phyloP scores from a whole-genome alignment of 2,113 vertebrate genomes.

The Benthochromis sp. region DNA sequence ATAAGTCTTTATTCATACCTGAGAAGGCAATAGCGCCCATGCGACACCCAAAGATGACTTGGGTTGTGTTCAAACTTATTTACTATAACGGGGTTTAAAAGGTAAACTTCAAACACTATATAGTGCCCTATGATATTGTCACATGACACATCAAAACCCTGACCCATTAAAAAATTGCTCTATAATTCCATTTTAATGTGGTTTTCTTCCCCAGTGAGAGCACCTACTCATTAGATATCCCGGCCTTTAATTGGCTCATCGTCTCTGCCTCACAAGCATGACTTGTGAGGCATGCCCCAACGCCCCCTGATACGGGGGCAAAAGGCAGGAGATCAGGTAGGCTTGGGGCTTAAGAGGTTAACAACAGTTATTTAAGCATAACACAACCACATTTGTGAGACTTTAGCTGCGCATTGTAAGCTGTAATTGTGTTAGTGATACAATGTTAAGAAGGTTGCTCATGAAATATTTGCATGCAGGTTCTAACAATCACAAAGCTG shows the following conservation, averaged over 20 bases:
- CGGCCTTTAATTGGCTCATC: fast-evolving
- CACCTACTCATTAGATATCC: background rate
- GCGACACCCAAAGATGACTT: background rate
- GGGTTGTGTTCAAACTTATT: background rate
- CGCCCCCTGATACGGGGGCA: no score
- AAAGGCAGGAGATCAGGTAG: no score
- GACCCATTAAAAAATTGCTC: background rate
- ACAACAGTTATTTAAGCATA: background rate
- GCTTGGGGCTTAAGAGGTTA: background rate
- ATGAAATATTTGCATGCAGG: background rate
- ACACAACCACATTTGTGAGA: background rate
- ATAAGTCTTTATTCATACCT: background rate
- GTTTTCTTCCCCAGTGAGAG: background rate
- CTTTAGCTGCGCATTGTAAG: background rate
- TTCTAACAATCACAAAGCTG: background rate
- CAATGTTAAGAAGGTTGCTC: background rate
- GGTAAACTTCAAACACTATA: background rate
- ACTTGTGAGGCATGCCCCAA: background rate
- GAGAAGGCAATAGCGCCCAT: background rate
- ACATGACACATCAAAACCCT: background rate
- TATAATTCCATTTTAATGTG: background rate
- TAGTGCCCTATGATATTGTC: background rate
- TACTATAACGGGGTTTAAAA: background rate
- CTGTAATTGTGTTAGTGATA: background rate
- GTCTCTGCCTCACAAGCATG: background rate